Percentiles rank a stretch among this genome's conserved stretches.
Conservation (phyloP, 1,140 invertebrate genomes). For the Papilio dardanus region DNA sequence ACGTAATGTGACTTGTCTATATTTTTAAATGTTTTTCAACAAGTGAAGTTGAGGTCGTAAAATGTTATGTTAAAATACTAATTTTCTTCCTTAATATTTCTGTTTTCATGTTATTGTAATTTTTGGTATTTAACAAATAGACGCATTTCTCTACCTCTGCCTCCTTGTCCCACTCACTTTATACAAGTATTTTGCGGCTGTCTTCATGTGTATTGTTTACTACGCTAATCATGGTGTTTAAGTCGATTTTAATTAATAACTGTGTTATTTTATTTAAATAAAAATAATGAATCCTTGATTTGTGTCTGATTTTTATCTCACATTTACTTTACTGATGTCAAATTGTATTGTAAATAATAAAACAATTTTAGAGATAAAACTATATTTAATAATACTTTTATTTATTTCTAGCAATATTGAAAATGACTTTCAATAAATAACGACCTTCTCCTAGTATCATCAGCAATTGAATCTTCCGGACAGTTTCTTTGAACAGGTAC, state of each 20-base stretch:
- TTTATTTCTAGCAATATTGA: no score
- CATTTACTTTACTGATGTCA: no score
- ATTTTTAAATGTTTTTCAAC: conserved; percentile 54
- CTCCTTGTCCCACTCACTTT: conserved; percentile 52
- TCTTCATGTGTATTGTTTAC: background rate
- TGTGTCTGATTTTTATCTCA: background rate
- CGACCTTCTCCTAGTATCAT: no score
- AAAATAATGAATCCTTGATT: background rate
- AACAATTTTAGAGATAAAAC: no score
- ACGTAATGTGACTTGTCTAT: conserved; percentile 39
- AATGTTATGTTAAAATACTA: conserved; percentile 62
- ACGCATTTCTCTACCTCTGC: conserved; percentile 74
- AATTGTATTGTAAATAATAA: no score
- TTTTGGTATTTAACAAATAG: background rate
- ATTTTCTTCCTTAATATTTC: conserved; percentile 38
- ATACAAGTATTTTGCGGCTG: conserved; percentile 33
- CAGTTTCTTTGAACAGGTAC: no score
- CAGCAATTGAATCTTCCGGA: no score
- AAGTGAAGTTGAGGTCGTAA: conserved; percentile 74
- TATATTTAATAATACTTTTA: no score
- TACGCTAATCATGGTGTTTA: conserved; percentile 25
- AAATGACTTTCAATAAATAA: no score
- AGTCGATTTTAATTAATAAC: conserved; percentile 22
- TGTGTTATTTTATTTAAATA: conserved; percentile 31
- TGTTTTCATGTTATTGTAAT: conserved; percentile 35